Evolutionary conservation across 2,113 vertebrate species (phyloP).

Genomic region (Lanius collurio): DNA sequence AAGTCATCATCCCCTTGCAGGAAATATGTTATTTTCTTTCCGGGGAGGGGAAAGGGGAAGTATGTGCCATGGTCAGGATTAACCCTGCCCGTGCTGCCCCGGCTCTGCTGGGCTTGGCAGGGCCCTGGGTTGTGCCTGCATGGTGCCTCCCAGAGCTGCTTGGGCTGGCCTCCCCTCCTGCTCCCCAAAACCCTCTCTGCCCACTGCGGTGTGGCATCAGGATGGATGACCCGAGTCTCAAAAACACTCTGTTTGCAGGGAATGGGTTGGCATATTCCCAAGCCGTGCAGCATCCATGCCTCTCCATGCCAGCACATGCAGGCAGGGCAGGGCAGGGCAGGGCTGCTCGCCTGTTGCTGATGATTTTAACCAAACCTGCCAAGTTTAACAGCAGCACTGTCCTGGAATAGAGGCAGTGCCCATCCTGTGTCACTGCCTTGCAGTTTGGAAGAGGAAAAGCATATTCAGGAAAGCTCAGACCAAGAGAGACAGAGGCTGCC

Average conservation of each 20-base stretch:
- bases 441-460: neutral
- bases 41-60: neutral
- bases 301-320: fast-evolving
- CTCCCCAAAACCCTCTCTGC: neutral
- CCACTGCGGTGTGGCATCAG: fast-evolving
- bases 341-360: fast-evolving
- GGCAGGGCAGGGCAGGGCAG: neutral
- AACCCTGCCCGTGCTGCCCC: neutral
- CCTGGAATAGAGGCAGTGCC: neutral
- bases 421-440: neutral
- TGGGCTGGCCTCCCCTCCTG: neutral
- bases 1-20: neutral
- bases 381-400: neutral
- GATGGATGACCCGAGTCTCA: neutral
- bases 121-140: neutral
- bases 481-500: neutral
- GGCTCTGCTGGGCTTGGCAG: neutral
- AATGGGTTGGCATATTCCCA: neutral
- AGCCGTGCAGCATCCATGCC: fast-evolving
- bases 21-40: neutral
- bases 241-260: neutral
- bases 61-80: neutral
- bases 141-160: neutral
- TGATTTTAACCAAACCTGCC: neutral
- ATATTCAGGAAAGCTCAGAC: neutral